Base-by-base conservation (phyloP, 30 jellyfish, hydroid and myxozoan species). In the Turritopsis rubra region DNA sequence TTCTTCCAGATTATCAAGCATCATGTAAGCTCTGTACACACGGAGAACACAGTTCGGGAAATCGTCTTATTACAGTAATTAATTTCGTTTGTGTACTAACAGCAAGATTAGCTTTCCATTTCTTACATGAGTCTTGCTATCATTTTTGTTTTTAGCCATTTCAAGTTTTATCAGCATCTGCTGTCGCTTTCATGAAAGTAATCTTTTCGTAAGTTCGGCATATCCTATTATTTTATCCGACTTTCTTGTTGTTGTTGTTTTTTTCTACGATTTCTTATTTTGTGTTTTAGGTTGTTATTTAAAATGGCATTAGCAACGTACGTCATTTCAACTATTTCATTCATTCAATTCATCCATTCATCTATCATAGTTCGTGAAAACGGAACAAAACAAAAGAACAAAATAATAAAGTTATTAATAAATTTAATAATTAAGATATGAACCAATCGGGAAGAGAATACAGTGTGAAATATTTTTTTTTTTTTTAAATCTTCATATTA, bases 1-100 rank as follows among this genome's bases (percentile, higher is more conserved):
- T 65, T 41, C 74, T 90, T 66, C 97, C 95, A 9, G 97, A 90
- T 73, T 81, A 90, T 82, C 97, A 90, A 81, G 97, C 97, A 18
- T 85, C 97, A 16, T 90, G 97, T 78, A 85, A 81, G 78, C 88
- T 90, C 21, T 41, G 80, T 8, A 82, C 88, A 13, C 85, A 85
- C 8, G 85, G 73, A 52, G 90, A 75, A 17, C 85, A 94, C 75
- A 78, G 90, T 77, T 91, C 97, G 17, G 53, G 76, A 5, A 41
- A 13, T 5, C 86, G 90, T 26, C 83, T 70, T 0, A 31, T 71
- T 41, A 71, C 88, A 1, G 96, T 85, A 81, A 84, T 13, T 3
- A 41, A 3, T 13, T 41, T 13, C 13, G 60, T 41, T 41, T 13
- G 60, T 41, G 60, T 41, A 41, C n/a, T n/a, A n/a, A n/a, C n/a